Conservation (phyloP, 2,888 invertebrate species). For the Cheilosia vulpina region DNA sequence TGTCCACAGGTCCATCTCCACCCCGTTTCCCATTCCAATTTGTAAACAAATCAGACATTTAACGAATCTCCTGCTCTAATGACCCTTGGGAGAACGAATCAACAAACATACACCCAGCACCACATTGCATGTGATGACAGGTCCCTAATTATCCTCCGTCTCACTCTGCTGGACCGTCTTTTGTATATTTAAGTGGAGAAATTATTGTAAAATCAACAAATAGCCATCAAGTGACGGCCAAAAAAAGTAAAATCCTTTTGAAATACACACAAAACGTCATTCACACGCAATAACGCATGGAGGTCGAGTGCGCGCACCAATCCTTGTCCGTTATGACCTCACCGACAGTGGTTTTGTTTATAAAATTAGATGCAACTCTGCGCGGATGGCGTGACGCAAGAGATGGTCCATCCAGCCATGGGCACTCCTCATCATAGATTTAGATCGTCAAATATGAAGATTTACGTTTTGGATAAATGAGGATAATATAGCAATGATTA, state of each 20-base stretch:
- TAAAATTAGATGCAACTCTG: constrained; percentile 34
- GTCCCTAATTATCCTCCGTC: neutral
- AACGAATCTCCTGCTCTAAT: neutral
- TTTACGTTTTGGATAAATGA: constrained; percentile 69
- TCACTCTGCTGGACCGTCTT: neutral
- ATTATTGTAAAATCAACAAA: constrained; percentile 59
- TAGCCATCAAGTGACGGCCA: constrained; percentile 35
- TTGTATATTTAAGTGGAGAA: constrained; percentile 37
- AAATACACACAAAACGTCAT: constrained; percentile 36
- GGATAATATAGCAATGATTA: constrained; percentile 62
- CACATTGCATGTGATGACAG: constrained; percentile 22
- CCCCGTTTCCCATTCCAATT: too few species aligned
- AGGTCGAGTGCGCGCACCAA: constrained; percentile 11
- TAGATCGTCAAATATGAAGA: constrained; percentile 57
- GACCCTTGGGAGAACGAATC: constrained; percentile 9
- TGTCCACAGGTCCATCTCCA: too few species aligned
- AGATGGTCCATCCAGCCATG: constrained; percentile 2
- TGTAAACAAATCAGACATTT: neutral
- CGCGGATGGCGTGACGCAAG: constrained; percentile 19
- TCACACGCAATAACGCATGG: constrained; percentile 10
- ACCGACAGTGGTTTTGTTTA: constrained; percentile 43
- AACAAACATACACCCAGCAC: constrained; percentile 6
- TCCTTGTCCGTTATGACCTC: constrained; percentile 40
- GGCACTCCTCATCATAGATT: constrained; percentile 27
- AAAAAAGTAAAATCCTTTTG: constrained; percentile 39